Percentiles rank a stretch among this genome's conserved stretches.
phyloP scores from a whole-genome alignment of 2,113 vertebrate species.

The Rhabdornis inornatus region DNA sequence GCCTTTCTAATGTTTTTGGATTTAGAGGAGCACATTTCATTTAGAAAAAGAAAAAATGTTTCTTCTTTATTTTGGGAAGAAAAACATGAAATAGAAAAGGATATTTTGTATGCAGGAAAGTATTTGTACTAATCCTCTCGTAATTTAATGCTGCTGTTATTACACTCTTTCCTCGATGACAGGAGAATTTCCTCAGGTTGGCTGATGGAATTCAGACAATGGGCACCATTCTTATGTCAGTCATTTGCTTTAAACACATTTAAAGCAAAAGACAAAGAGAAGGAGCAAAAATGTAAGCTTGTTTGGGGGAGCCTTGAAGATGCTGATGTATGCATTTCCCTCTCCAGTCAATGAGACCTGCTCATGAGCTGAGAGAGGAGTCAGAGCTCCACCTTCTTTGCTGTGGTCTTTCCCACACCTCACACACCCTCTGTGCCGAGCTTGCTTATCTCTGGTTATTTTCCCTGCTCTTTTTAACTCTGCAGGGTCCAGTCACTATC shows the following conservation, averaged over 20 bases:
- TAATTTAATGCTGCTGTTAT: neutral
- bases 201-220: neutral
- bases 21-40: neutral
- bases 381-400: neutral
- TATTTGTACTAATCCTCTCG: neutral
- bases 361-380: neutral
- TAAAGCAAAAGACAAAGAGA: neutral
- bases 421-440: neutral
- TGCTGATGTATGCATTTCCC: neutral
- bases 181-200: neutral
- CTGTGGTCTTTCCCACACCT: neutral
- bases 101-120: neutral
- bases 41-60: neutral
- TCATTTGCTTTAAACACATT: neutral
- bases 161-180: neutral
- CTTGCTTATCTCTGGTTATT: neutral
- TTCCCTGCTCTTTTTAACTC: neutral
- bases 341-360: neutral
- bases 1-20: neutral
- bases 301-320: neutral
- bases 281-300: neutral
- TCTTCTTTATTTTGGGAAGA: neutral
- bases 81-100: neutral
- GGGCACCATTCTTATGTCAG: fast-evolving
- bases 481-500: neutral